These are phyloP conservation scores for Semibalanus balanoides DNA, from an alignment of 1,140 invertebrate species.

Conservation along the genomic window DNA sequence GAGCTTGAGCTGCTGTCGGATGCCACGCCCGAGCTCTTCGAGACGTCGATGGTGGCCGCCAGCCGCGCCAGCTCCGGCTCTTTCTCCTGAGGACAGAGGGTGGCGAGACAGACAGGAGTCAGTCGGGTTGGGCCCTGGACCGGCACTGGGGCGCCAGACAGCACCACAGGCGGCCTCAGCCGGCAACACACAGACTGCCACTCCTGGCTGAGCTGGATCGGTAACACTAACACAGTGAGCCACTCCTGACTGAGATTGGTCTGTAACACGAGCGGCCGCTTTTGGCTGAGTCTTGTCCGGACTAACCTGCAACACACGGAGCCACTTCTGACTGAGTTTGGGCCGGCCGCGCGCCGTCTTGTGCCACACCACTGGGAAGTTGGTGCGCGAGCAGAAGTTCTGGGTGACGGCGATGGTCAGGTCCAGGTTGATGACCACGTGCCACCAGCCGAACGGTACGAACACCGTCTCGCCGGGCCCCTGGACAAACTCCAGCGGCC, in stretches of 20 bases:
- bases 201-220: too few relatives aligned
- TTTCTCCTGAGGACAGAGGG: slow-evolving; percentile 42
- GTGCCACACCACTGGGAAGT: slow-evolving; percentile 96
- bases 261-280: too few relatives aligned
- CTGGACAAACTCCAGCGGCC: slow-evolving; percentile 86
- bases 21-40: slow-evolving; percentile 72
- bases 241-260: too few relatives aligned
- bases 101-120: too few relatives aligned
- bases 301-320: slow-evolving; percentile 45
- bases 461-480: slow-evolving; percentile 95
- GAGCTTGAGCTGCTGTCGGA: slow-evolving; percentile 88
- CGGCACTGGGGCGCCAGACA: too few relatives aligned
- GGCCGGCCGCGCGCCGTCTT: slow-evolving; percentile 91
- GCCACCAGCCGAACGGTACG: slow-evolving; percentile 97
- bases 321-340: slow-evolving; percentile 81
- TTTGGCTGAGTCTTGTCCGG: too few relatives aligned
- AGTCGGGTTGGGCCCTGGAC: too few relatives aligned
- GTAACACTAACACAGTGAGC: too few relatives aligned
- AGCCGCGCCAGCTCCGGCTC: slow-evolving; percentile 68
- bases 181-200: too few relatives aligned
- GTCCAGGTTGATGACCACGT: slow-evolving; percentile 93
- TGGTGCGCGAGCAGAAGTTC: slow-evolving; percentile 90
- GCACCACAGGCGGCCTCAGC: too few relatives aligned
- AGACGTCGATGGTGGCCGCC: slow-evolving; percentile 73
- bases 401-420: slow-evolving; percentile 94